Base-by-base conservation (phyloP, 2,888 invertebrate species). In the Deilephila elpenor region DNA sequence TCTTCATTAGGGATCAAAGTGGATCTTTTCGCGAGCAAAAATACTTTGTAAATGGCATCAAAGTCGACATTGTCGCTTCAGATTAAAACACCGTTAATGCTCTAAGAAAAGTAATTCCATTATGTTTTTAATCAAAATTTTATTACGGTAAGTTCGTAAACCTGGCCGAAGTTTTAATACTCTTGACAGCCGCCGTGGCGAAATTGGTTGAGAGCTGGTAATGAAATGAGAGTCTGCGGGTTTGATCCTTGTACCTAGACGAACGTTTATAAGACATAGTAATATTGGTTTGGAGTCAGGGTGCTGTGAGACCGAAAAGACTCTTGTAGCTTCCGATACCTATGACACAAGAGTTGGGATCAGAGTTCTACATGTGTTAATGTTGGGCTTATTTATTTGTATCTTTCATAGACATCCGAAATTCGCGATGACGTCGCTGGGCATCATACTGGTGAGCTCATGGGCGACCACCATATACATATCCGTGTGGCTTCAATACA, bases 401-500 rank as follows among this genome's bases (percentile, higher is more conserved):
- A 11, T 14, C 78, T 79, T 77, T 74, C 73, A 4, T 84, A 96
- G 96, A 84, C 95, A 97, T 84, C 94, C 96, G 71, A 97, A 96
- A 88, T 92, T 95, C 71, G 96, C 96, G n/a, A 95, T 95, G 75
- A 87, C 93, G 71, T 92, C 95, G 6, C 88, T 97, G 32, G 87
- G 95, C 1, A 83, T 96, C 51, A 91, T 97, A 78, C 88, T 97
- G 88, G 89, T 96, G 71, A 96, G 96, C 76, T 97, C 97, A 0
- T 97, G 97, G 97, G 95, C 96, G 73, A 96, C 96, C 17, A 96
- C 97, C 17, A 97, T 97, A 81, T 94, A 96, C 79, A 95, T 97
- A 76, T 97, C 97, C 0, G 96, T 97, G 84, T 96, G 96, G 90
- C 96, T 96, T 88, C 96, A 97, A 81, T 97, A 97, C 87, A 95